A percentile compares a stretch with the other conserved stretches of the same genome.
Evolutionary conservation across 2,113 vertebrate genomes (phyloP).

Genomic region (Mastomys coucha): DNA sequence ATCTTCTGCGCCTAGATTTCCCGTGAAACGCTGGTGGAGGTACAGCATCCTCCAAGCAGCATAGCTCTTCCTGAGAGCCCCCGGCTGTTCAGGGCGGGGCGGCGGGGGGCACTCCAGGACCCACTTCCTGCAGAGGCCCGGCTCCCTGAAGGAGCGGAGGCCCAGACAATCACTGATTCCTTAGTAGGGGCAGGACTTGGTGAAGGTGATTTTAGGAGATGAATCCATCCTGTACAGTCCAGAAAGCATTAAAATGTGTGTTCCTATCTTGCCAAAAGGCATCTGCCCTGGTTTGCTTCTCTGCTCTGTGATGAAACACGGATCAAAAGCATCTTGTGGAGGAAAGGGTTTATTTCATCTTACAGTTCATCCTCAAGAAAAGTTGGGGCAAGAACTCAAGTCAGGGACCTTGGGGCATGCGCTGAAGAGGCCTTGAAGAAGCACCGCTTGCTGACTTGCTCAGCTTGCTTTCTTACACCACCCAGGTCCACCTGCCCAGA

Average conservation of each 20-base stretch:
- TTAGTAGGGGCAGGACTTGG: neutral
- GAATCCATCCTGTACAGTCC: neutral
- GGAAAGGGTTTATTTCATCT: neutral
- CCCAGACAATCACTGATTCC: neutral
- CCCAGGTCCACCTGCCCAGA: neutral
- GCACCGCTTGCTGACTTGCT: neutral
- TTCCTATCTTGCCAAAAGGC: neutral
- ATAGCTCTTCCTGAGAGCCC: constrained; percentile 39
- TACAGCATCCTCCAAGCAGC: neutral
- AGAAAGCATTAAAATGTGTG: neutral
- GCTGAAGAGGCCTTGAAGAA: neutral
- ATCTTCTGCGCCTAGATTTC: constrained; percentile 76
- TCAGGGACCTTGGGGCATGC: neutral
- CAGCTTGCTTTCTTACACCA: neutral
- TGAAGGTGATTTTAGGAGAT: no score
- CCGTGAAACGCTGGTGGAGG: constrained; percentile 42
- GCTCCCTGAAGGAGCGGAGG: neutral
- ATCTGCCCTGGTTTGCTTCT: neutral
- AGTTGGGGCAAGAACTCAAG: neutral
- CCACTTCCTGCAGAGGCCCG: neutral
- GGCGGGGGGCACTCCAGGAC: neutral
- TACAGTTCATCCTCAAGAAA: neutral
- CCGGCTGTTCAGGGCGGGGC: neutral
- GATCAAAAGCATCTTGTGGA: neutral
- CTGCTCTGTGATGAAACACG: neutral